Evolutionary conservation across 2,113 vertebrate genomes (phyloP), one percentile per base, ranked within the genome.

Genomic region (Epinephelus fuscoguttatus): DNA sequence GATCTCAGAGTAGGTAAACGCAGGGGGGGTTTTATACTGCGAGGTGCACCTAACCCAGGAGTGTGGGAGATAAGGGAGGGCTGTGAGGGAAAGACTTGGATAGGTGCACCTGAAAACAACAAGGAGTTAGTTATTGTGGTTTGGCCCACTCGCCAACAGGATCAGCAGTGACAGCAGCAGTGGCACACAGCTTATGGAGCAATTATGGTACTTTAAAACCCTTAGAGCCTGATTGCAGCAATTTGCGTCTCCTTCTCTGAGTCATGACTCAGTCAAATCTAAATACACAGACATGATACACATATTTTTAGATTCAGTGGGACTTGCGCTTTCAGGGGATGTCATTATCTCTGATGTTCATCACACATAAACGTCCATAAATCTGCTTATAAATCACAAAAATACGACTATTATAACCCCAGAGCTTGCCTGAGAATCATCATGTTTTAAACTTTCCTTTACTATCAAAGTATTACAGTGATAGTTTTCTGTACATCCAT

Each of bases 81-180:
- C 61, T 3, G 3, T 13, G 19, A 78, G 45, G 42, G 2, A 60
- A 37, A 78, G 30, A 64, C 57, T 17, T 21, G 18, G 77, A 70
- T 49, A 71, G 68, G 77, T 79, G 33, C 13, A n/a, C 7, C 27
- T 50, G 59, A 63, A 64, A 57, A 73, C 74, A 62, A 73, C 74
- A 60, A 57, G 50, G 57, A 60, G 52, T 45, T 3, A 18, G 49
- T 77, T 59, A 13, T 49, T 73, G 42, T 55, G 30, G n/a, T 67
- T n/a, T 14, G n/a, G 42, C 27, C 50, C 25, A 30, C 33, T 53
- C 60, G 80, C 66, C 33, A 52, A 50, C 13, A 25, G 23, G 37
- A 64, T n/a, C 27, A 40, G 17, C 63, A 33, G 69, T 7, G 7
- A 0, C 66, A 57, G 7, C 42, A 45, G 10, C 42, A 45, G 3